Evolutionary conservation across 1,140 invertebrate genomes (phyloP).

Genomic region (Colletes gigas): DNA sequence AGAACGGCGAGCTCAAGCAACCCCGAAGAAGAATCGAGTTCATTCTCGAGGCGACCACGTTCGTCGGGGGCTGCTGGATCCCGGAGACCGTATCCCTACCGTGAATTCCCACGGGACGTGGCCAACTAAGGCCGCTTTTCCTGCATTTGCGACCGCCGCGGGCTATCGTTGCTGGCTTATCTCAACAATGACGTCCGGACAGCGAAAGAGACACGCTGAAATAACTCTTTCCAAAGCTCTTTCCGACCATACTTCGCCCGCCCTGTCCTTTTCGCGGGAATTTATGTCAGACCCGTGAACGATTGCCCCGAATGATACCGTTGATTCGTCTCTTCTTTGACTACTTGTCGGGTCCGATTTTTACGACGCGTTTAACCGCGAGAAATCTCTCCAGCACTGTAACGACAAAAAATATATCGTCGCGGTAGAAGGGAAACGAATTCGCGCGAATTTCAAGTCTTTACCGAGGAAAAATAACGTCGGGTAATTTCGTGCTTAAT

Average conservation of each 20-base stretch:
- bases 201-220: conserved; percentile 5
- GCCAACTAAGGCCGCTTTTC: conserved; percentile 30
- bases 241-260: neutral
- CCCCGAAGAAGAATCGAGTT: conserved; percentile 18
- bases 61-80: neutral
- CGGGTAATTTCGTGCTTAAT: too few species aligned
- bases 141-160: conserved; percentile 3
- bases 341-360: neutral
- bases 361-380: neutral
- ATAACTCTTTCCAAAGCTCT: conserved; percentile 3
- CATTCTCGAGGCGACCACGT: conserved; percentile 4
- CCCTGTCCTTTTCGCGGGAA: neutral
- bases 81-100: neutral
- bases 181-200: conserved; percentile 15
- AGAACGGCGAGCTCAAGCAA: conserved; percentile 9
- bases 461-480: neutral
- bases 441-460: too few species aligned
- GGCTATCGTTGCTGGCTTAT: conserved; percentile 23
- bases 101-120: conserved; percentile 6
- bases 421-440: too few species aligned
- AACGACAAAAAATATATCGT: too few species aligned
- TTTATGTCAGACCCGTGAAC: conserved; percentile 1
- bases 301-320: neutral
- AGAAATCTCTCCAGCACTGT: neutral
- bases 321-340: neutral